phyloP scores from a whole-genome alignment of 1,140 invertebrate species.

The Penaeus vannamei region DNA sequence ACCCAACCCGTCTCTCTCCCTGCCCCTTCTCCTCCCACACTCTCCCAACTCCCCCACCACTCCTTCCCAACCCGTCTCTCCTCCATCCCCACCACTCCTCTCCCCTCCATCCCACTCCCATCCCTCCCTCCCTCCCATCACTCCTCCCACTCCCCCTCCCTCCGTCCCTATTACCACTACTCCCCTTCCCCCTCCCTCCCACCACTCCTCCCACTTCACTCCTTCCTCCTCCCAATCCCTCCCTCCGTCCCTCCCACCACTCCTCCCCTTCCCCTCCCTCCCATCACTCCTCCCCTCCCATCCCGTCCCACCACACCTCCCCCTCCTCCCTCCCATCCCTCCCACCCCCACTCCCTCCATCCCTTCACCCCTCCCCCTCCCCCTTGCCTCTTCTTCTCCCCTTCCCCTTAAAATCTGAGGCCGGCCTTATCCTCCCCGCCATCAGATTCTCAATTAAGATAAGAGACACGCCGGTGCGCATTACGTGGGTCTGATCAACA shows the following conservation, averaged over 20 bases:
- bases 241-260: not conserved
- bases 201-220: not conserved
- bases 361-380: not conserved
- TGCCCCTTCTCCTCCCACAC: not conserved
- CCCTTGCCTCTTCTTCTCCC: not conserved
- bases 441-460: constrained; percentile 61
- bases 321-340: not conserved
- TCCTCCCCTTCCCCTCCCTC: not conserved
- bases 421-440: constrained; percentile 35
- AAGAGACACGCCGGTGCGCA: constrained; percentile 31
- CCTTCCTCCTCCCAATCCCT: not conserved
- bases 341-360: not conserved
- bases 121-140: not conserved
- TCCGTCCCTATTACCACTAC: not conserved
- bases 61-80: not conserved
- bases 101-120: not conserved
- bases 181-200: not conserved
- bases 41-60: not conserved
- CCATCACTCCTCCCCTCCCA: no score
- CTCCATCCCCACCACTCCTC: not conserved
- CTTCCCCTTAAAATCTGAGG: constrained; percentile 33
- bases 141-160: not conserved
- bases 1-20: not conserved
- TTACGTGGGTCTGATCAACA: constrained; percentile 45
- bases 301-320: no score